A percentile compares a stretch with the other conserved stretches of the same genome.
Evolutionary conservation across 2,113 vertebrate genomes (phyloP).

Genomic region (Festucalex cinctus): DNA sequence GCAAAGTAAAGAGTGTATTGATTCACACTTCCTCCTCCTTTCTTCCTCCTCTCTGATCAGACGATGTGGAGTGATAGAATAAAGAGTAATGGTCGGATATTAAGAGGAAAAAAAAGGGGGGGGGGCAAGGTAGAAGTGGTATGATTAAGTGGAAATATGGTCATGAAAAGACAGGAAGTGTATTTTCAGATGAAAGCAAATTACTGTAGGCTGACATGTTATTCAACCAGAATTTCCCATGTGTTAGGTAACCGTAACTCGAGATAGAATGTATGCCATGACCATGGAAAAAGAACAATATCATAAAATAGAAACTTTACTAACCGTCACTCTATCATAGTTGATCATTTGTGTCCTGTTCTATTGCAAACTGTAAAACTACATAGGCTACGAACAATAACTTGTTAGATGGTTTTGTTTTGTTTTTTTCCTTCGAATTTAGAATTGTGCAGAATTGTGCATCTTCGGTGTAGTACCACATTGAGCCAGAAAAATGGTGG

Average conservation of each 20-base stretch:
- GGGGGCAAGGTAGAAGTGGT: constrained; percentile 3
- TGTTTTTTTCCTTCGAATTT: too few relatives aligned
- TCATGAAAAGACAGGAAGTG: constrained; percentile 11
- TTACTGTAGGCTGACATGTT: background rate
- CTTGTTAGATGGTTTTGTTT: too few relatives aligned
- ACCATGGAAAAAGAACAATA: too few relatives aligned
- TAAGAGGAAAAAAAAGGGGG: background rate
- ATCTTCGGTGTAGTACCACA: too few relatives aligned
- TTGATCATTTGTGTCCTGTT: too few relatives aligned
- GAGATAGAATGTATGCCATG: too few relatives aligned
- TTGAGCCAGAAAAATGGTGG: too few relatives aligned
- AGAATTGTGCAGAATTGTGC: too few relatives aligned
- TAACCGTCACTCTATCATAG: too few relatives aligned
- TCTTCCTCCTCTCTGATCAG: constrained; percentile 33
- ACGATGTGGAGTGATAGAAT: constrained; percentile 18
- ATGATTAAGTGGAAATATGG: constrained; percentile 20
- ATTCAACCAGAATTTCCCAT: background rate
- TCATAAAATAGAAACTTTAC: too few relatives aligned
- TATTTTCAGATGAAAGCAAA: constrained; percentile 9
- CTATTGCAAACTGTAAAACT: too few relatives aligned
- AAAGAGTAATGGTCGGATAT: constrained; percentile 1
- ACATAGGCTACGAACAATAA: too few relatives aligned
- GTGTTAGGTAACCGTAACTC: background rate
- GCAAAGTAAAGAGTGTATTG: constrained; percentile 57
- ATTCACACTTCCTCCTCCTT: constrained; percentile 41